A percentile compares a stretch with the other conserved stretches of the same genome.
phyloP scores from a whole-genome alignment of 2,888 invertebrate species.

The Vannuccia rotundouncinata region DNA sequence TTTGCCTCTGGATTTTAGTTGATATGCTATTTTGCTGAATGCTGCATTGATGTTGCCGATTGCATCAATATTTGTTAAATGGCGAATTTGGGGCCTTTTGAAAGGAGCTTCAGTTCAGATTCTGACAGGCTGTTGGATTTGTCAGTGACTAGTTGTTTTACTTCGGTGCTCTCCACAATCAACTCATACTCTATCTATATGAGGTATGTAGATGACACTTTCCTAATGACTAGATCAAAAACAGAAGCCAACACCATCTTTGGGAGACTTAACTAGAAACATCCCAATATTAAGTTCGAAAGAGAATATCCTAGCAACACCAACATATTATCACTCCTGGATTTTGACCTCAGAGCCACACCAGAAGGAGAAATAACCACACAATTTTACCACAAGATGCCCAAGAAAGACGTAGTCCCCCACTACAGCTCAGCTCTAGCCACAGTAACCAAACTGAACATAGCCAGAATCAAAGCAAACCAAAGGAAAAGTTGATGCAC shows the following conservation, averaged over 20 bases:
- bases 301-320: not conserved
- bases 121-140: too few species aligned
- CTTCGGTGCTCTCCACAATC: not conserved
- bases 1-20: too few species aligned
- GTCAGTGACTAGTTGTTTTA: too few species aligned
- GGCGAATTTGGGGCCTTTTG: too few species aligned
- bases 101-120: too few species aligned
- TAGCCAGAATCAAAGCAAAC: not conserved
- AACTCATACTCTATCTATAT: not conserved
- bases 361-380: not conserved
- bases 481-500: not conserved
- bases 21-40: too few species aligned
- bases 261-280: not conserved
- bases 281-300: not conserved
- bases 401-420: not conserved
- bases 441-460: not conserved
- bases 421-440: not conserved
- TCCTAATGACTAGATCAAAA: not conserved
- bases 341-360: not conserved
- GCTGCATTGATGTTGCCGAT: too few species aligned
- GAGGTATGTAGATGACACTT: not conserved
- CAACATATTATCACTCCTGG: not conserved
- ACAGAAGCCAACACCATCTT: not conserved
- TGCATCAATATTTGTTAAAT: too few species aligned
- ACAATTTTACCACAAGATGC: not conserved